Conservation (phyloP, 2,888 invertebrate species). For the Epistrophella euchroma region DNA sequence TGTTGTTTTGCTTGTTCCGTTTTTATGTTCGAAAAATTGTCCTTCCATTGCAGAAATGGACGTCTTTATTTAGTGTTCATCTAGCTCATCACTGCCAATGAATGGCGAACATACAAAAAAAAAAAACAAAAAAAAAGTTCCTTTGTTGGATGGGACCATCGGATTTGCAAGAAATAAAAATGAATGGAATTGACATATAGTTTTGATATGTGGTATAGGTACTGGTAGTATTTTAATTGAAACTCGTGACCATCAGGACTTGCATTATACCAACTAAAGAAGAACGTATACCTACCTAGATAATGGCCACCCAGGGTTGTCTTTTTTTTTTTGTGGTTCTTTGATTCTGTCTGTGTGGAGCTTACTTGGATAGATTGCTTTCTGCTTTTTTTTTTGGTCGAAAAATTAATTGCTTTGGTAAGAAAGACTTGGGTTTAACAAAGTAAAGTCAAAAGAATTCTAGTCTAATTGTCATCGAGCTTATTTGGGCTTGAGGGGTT, state of each 20-base stretch:
- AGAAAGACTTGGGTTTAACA: constrained; percentile 24
- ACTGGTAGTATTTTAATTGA: constrained; percentile 61
- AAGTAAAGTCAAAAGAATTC: constrained; percentile 44
- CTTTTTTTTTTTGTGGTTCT: constrained; percentile 29
- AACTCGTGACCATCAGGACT: constrained; percentile 52
- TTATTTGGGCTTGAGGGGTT: constrained; percentile 31
- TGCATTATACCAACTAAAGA: background rate
- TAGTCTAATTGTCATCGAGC: constrained; percentile 12
- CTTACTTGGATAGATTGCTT: background rate
- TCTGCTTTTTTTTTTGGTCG: constrained; percentile 34
- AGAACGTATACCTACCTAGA: constrained; percentile 8
- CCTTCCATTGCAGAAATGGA: constrained; percentile 31
- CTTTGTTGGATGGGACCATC: constrained; percentile 28
- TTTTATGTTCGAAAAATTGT: constrained; percentile 19
- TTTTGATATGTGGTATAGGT: constrained; percentile 40
- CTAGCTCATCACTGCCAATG: constrained; percentile 36
- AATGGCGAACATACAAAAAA: constrained; percentile 24
- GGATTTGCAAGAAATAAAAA: constrained; percentile 43
- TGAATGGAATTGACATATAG: constrained; percentile 56
- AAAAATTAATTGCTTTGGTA: constrained; percentile 56
- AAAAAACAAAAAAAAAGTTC: background rate
- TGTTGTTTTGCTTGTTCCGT: background rate
- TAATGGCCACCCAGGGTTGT: constrained; percentile 24
- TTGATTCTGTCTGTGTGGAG: no score
- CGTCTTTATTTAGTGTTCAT: constrained; percentile 51